Conservation (phyloP, 1,140 invertebrate species). For the Grapholita molesta region DNA sequence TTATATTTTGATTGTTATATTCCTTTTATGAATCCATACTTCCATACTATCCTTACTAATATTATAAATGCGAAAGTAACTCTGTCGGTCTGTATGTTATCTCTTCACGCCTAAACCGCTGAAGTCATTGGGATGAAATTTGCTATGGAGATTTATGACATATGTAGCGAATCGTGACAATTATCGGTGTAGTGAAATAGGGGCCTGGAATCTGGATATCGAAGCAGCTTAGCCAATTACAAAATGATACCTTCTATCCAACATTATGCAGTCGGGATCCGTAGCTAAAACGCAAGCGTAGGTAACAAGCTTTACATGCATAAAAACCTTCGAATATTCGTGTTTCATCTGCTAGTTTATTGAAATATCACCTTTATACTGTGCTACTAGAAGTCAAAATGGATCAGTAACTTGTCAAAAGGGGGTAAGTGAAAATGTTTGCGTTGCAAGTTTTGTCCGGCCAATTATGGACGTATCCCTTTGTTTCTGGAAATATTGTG, state of each 20-base stretch:
- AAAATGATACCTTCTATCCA: background rate
- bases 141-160: too few species aligned
- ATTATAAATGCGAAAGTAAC: too few species aligned
- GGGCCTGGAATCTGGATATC: too few species aligned
- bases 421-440: background rate
- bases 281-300: background rate
- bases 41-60: too few species aligned
- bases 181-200: too few species aligned
- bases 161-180: too few species aligned
- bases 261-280: background rate
- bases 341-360: background rate
- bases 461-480: background rate
- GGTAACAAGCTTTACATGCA: background rate
- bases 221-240: too few species aligned
- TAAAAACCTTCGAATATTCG: background rate
- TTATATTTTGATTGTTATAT: too few species aligned
- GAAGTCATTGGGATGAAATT: too few species aligned
- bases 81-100: too few species aligned
- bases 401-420: background rate
- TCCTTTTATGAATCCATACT: too few species aligned
- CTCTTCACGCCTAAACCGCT: too few species aligned
- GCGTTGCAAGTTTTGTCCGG: background rate
- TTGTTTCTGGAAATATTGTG: conserved; percentile 8
- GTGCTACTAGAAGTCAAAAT: background rate
- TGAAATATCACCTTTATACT: background rate